Percentiles rank a stretch among this genome's conserved stretches.
Evolutionary conservation across 1,140 invertebrate genomes (phyloP).

Genomic region (Drosophila ercepeae): DNA sequence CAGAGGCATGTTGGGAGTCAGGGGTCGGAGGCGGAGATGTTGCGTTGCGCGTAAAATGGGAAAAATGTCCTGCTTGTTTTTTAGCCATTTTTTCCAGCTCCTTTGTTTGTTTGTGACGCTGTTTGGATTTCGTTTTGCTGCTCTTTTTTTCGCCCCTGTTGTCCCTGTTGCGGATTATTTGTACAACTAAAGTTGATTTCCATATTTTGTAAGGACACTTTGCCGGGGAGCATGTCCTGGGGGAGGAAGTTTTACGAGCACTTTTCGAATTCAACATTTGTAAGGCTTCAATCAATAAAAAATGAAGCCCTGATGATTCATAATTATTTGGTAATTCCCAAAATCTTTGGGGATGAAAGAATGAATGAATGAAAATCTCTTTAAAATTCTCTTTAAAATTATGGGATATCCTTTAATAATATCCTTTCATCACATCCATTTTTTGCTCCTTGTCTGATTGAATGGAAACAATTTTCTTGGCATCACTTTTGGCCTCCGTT

Average conservation of each 20-base stretch:
- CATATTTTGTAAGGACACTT: conserved; percentile 47
- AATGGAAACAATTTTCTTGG: conserved; percentile 41
- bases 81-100: conserved; percentile 6
- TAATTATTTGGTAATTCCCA: conserved; percentile 29
- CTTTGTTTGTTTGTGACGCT: conserved; percentile 19
- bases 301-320: conserved; percentile 29
- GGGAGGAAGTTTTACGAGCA: background rate
- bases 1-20: conserved; percentile 25
- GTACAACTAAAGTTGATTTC: conserved; percentile 62
- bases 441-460: conserved; percentile 15
- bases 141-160: conserved; percentile 13
- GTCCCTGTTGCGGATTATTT: conserved; percentile 47
- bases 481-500: conserved; percentile 11
- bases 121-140: conserved; percentile 36
- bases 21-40: conserved; percentile 1
- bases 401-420: too few relatives aligned
- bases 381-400: background rate
- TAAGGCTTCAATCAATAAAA: conserved; percentile 30
- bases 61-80: conserved; percentile 49
- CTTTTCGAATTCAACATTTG: conserved; percentile 9
- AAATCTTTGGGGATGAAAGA: background rate
- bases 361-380: background rate
- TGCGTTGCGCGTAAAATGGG: conserved; percentile 57
- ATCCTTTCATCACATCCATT: background rate
- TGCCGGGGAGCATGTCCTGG: conserved; percentile 18